Conservation (phyloP, 2,888 invertebrate species). For the Trichacis sp. region DNA sequence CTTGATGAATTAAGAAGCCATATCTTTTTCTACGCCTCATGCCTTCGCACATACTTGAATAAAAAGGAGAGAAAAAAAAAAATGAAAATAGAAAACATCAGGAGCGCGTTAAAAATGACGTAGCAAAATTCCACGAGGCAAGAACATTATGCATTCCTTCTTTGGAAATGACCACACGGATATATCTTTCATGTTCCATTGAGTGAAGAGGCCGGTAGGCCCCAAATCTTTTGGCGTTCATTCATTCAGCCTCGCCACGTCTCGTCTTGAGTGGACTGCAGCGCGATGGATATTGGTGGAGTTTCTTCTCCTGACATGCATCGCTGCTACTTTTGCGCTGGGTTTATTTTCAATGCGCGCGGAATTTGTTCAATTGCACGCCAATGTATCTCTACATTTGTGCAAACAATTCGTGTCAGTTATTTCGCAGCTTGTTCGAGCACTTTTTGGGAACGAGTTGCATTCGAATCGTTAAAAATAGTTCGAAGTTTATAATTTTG, state of each 20-base stretch:
- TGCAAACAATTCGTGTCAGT: no score
- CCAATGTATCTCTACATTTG: no score
- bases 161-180: constrained; percentile 61
- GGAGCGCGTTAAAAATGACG: constrained; percentile 45
- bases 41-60: constrained; percentile 23
- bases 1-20: constrained; percentile 43
- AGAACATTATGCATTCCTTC: constrained; percentile 50
- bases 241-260: constrained; percentile 55
- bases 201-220: constrained; percentile 47
- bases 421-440: no score
- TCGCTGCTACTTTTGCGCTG: constrained; percentile 42
- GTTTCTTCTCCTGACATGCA: constrained; percentile 58
- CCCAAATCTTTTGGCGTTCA: constrained; percentile 46
- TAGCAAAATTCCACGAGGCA: constrained; percentile 46
- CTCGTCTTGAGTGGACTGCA: constrained; percentile 54
- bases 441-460: no score
- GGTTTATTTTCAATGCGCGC: not conserved
- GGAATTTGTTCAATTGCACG: constrained; percentile 28
- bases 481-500: no score
- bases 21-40: constrained; percentile 44
- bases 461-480: no score
- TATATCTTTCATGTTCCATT: constrained; percentile 58
- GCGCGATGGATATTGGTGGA: constrained; percentile 58
- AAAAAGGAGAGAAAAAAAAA: constrained; percentile 10
- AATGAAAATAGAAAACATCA: constrained; percentile 40